Evolutionary conservation across 2,888 invertebrate species (phyloP).

Genomic region (Eristalis intricaria): DNA sequence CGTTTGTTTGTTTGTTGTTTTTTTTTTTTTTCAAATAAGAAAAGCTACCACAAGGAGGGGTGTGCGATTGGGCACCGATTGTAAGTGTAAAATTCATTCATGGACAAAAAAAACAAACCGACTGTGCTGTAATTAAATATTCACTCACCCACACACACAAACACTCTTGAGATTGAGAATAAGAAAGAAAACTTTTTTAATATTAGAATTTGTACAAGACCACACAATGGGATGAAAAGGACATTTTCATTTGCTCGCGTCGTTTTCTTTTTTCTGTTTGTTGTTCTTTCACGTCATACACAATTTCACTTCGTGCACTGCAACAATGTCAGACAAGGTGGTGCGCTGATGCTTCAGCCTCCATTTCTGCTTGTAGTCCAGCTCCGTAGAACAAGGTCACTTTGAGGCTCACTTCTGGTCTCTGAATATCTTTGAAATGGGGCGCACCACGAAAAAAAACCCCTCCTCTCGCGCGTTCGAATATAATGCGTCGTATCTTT

Average conservation of each 20-base stretch:
- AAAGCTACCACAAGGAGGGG: slow-evolving; percentile 50
- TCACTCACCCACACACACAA: slow-evolving; percentile 26
- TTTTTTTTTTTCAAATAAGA: slow-evolving; percentile 38
- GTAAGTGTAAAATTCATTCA: slow-evolving; percentile 70
- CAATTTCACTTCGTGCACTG: slow-evolving; percentile 53
- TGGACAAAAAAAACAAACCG: slow-evolving; percentile 45
- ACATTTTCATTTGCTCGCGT: slow-evolving; percentile 13
- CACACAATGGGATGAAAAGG: slow-evolving; percentile 25
- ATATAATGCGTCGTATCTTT: slow-evolving; percentile 36
- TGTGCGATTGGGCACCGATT: slow-evolving; percentile 42
- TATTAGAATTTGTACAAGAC: slow-evolving; percentile 42
- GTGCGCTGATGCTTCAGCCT: not conserved
- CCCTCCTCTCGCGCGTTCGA: not conserved
- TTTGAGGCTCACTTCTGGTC: slow-evolving; percentile 11
- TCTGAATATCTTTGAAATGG: slow-evolving; percentile 1
- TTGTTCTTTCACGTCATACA: not conserved
- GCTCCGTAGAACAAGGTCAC: slow-evolving; percentile 45
- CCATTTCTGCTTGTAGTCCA: slow-evolving; percentile 2
- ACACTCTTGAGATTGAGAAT: slow-evolving; percentile 30
- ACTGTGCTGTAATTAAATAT: slow-evolving; percentile 1
- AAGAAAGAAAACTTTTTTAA: slow-evolving; percentile 57
- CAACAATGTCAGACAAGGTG: slow-evolving; percentile 50
- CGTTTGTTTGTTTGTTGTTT: not conserved
- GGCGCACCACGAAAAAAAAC: not conserved
- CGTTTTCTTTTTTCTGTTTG: not conserved